Evolutionary conservation across 2,113 vertebrate species (phyloP), one percentile per base, ranked within the genome.

Genomic region (Coracopsis vasa): DNA sequence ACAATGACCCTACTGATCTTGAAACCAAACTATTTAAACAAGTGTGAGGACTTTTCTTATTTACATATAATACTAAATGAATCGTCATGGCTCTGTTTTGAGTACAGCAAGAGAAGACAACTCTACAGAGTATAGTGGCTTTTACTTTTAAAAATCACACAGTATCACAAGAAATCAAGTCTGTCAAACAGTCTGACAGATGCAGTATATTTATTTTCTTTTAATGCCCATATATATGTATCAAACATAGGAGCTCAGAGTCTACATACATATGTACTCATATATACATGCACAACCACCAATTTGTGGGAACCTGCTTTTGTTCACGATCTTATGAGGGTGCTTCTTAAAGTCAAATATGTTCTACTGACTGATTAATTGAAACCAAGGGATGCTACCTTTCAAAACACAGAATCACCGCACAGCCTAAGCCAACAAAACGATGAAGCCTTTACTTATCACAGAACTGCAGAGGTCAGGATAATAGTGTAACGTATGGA

Each of bases 391-490:
- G 25, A 90, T 66, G 65, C 48, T 70, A 70, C 45, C 73, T 92
- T 64, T 92, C 78, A 81, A 89, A 94, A 80, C 78, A 90, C 20
- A 78, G 80, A 82, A 90, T 80, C 41, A 11, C 56, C 58, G 61
- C 44, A 53, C 10, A 29, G 50, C 31, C 47, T 50, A 78, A 90
- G 65, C 54, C 81, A 91, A 92, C 78, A 90, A 80, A 95, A 96
- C 0, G 2, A 90, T 19, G 50, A 92, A 89, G 86, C 21, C 44
- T 94, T 87, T 87, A 83, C 54, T 90, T 96, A 94, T 35, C 53
- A 19, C 21, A 79, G 64, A 95, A 61, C 67, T 91, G 58, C 17
- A 66, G 91, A 97, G 88, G 86, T 96, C 89, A 94, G n/a, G 77
- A 83, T 86, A 96, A 95, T n/a, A 91, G 67, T n/a, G 33, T 27